Conservation (phyloP, 2,888 invertebrate species). For the Drosophila mercatorum region DNA sequence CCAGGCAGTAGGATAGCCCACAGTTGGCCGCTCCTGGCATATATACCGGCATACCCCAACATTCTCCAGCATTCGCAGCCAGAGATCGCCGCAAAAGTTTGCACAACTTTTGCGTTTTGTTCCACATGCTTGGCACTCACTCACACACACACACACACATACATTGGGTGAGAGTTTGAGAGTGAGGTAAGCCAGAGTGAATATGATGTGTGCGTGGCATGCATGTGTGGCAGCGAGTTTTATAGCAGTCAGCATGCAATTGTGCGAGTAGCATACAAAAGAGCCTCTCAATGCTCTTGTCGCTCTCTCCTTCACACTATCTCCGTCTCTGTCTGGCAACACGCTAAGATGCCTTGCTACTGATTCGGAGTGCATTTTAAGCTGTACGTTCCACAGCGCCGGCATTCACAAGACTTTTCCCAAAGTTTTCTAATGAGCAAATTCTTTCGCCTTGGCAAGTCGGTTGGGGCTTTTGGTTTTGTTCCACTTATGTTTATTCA, state of each 20-base stretch:
- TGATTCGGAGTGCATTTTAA: conserved; percentile 45
- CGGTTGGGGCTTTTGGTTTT: conserved; percentile 31
- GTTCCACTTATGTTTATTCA: conserved; percentile 23
- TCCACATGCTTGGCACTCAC: conserved; percentile 77
- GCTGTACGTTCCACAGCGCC: conserved; percentile 17
- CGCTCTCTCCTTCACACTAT: background rate
- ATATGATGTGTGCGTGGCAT: conserved; percentile 50
- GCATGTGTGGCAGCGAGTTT: conserved; percentile 60
- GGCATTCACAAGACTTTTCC: conserved; percentile 41
- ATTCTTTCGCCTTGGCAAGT: conserved; percentile 58
- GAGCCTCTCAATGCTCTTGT: conserved; percentile 20
- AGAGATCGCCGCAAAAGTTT: conserved; percentile 78
- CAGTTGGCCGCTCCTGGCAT: conserved; percentile 3
- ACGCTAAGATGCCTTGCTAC: conserved; percentile 21
- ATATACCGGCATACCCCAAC: conserved; percentile 16
- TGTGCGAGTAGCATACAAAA: conserved; percentile 62
- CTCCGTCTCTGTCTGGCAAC: background rate
- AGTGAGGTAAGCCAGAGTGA: conserved; percentile 8
- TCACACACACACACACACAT: conserved; percentile 20
- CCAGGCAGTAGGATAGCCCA: conserved; percentile 28
- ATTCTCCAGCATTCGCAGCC: conserved; percentile 38
- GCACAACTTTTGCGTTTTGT: conserved; percentile 74
- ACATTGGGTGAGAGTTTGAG: background rate
- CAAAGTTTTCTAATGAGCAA: conserved; percentile 72
- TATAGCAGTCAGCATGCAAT: conserved; percentile 75